Evolutionary conservation across 2,113 vertebrate species (phyloP), one percentile per base, ranked within the genome.

Genomic region (Antechinus flavipes): DNA sequence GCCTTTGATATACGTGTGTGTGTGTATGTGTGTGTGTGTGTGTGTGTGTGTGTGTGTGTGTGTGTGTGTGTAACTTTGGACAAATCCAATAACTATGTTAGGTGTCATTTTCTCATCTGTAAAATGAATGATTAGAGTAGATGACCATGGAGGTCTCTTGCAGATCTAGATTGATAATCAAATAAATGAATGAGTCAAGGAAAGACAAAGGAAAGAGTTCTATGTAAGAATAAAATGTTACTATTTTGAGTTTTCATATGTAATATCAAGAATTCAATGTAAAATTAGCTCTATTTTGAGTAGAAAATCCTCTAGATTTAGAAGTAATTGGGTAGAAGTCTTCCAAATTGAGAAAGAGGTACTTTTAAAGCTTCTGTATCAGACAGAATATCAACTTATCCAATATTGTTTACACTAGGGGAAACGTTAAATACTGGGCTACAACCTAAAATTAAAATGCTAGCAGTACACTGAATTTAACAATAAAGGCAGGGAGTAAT

Each of bases 401-500:
- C 49, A 93, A 54, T 95, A 95, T 11, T 97, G 96, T 97, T 98
- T 97, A 97, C 92, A 92, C 89, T 93, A 90, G 90, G 89, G 35
- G 94, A 95, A 96, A 96, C 53, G 91, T 91, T 95, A 97, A 97
- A 97, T 93, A 96, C 68, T 91, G 91, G 90, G 54, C 95, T 96
- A 95, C 94, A 96, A 90, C 95, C 96, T 92, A 96, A 98, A 97
- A 97, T 96, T 94, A 96, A 97, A 97, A 95, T 91, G 93, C 96
- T 42, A 96, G 26, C 93, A 96, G 94, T 91, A 95, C 94, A 94
- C 96, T 93, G 95, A 95, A 96, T 97, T 95, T 95, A 97, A 95
- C 97, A 97, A 96, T 96, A 96, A 97, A 97, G 97, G 94, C 93
- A 96, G 91, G 96, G 96, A 97, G 91, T 96, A 94, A 97, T 97